Evolutionary conservation across 2,113 vertebrate species (phyloP).

Genomic region (Trogon melanurus): DNA sequence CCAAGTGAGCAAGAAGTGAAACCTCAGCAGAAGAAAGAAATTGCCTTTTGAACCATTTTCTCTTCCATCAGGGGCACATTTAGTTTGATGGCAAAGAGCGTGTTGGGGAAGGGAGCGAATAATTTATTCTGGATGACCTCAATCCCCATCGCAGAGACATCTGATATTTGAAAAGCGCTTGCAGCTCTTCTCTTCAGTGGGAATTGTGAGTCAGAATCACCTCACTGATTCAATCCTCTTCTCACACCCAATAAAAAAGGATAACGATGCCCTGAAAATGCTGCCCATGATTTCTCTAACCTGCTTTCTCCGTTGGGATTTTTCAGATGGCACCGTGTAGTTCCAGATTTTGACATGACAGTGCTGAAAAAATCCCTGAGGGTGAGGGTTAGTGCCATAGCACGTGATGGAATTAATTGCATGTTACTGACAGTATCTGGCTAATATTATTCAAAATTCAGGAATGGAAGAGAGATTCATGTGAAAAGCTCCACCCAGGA

Average conservation of each 20-base stretch:
- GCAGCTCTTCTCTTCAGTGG: background rate
- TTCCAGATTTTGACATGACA: background rate
- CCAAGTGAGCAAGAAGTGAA: background rate
- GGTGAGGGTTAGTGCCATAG: background rate
- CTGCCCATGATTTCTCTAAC: background rate
- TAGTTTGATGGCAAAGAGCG: background rate
- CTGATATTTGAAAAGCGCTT: background rate
- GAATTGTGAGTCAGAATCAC: background rate
- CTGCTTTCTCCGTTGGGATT: background rate
- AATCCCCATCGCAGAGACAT: background rate
- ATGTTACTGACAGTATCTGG: background rate
- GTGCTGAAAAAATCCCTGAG: background rate
- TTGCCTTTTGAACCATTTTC: background rate
- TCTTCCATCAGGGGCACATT: background rate
- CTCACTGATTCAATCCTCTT: background rate
- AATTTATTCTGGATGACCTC: background rate
- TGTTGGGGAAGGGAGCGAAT: background rate
- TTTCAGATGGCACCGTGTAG: background rate
- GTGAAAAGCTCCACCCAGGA: background rate
- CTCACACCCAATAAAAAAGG: background rate
- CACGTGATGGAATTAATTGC: background rate
- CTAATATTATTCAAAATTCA: background rate
- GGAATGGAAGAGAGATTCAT: background rate
- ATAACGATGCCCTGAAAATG: background rate
- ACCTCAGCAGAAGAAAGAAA: background rate